These are phyloP conservation scores for Triplophysa yarkandensis DNA, from an alignment of 2,797 vertebrate species.

Conservation along the genomic window DNA sequence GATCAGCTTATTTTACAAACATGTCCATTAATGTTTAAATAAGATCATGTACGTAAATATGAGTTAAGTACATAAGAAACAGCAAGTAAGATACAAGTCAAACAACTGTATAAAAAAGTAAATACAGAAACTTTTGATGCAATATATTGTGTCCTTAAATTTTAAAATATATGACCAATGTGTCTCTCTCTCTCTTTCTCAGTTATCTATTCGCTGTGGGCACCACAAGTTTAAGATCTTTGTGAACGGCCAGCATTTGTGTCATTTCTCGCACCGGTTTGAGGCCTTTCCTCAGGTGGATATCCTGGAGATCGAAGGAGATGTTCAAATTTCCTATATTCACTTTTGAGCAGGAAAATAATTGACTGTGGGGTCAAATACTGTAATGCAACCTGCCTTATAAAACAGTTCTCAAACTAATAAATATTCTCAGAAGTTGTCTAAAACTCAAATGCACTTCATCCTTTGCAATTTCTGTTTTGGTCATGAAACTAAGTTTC, in stretches of 20 bases:
- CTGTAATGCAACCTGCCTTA: not conserved
- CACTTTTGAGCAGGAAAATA: conserved; percentile 71
- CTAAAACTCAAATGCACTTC: too few species aligned
- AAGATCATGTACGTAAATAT: too few species aligned
- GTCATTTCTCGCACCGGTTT: conserved; percentile 76
- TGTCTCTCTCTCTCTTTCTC: conserved; percentile 8
- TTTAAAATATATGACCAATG: not conserved
- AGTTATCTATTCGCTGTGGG: conserved; percentile 84
- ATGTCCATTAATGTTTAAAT: too few species aligned
- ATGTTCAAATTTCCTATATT: conserved; percentile 81
- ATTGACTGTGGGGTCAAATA: too few species aligned
- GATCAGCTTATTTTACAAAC: too few species aligned
- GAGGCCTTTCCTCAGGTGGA: conserved; percentile 71
- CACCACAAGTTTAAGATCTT: conserved; percentile 79
- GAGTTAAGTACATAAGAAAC: too few species aligned
- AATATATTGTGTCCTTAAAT: too few species aligned
- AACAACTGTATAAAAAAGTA: too few species aligned
- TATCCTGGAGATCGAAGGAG: conserved; percentile 75
- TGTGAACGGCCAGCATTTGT: conserved; percentile 80
- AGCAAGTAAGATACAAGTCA: too few species aligned
- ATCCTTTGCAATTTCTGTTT: not conserved
- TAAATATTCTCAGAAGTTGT: too few species aligned
- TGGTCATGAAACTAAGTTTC: not conserved
- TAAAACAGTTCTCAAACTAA: too few species aligned
- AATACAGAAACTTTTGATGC: too few species aligned